Conservation (phyloP, 2,113 vertebrate genomes). For the Phylloscopus trochiloides region DNA sequence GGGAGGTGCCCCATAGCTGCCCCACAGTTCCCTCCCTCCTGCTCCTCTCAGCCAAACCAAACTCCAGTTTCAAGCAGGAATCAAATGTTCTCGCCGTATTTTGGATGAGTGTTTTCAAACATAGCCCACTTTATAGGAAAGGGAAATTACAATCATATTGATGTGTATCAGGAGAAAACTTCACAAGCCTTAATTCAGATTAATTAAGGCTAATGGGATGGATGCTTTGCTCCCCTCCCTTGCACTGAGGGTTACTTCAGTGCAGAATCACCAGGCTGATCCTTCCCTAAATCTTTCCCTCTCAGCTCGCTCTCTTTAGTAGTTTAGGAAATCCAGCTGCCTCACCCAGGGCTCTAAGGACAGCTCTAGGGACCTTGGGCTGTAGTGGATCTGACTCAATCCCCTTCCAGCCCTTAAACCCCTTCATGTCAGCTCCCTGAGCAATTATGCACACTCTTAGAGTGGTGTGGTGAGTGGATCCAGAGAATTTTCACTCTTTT, state of each 20-base stretch:
- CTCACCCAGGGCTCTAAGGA: not conserved
- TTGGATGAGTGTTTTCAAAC: not conserved
- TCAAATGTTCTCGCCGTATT: not conserved
- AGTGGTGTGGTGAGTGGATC: not conserved
- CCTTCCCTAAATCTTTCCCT: not conserved
- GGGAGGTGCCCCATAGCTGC: not conserved
- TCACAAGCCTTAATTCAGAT: not conserved
- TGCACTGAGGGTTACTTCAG: not conserved
- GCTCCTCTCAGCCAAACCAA: accelerated
- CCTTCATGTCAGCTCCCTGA: not conserved
- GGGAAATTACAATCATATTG: not conserved
- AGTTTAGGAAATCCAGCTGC: not conserved
- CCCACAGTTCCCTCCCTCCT: not conserved
- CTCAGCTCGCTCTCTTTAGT: not conserved
- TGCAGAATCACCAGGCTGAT: not conserved
- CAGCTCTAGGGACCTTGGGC: not conserved
- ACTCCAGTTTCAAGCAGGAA: not conserved
- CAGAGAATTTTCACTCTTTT: not conserved
- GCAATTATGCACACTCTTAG: no score
- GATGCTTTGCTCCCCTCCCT: not conserved
- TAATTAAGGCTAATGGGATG: not conserved
- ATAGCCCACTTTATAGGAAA: not conserved
- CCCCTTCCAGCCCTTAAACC: not conserved
- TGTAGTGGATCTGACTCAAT: not conserved
- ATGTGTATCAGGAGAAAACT: not conserved